These are phyloP conservation scores for Plemyria rubiginata DNA, from an alignment of 2,888 invertebrate species.

Conservation along the genomic window DNA sequence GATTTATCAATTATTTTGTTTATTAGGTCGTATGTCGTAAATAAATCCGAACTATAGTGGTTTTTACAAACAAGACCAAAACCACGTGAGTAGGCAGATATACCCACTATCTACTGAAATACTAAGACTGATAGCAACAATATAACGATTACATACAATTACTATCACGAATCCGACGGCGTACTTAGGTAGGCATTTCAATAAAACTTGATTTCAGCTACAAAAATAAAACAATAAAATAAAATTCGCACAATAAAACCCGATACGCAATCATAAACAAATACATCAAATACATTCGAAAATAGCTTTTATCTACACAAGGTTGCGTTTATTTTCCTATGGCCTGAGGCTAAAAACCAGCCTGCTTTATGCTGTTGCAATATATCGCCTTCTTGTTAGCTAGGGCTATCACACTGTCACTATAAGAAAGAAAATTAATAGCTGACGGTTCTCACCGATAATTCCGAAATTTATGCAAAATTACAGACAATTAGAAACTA, in stretches of 20 bases:
- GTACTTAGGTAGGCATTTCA: neutral
- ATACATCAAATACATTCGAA: constrained; percentile 7
- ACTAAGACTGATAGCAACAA: too few species aligned
- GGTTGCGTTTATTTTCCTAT: constrained; percentile 19
- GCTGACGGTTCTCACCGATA: neutral
- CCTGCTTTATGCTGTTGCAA: constrained; percentile 20
- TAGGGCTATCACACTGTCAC: constrained; percentile 29
- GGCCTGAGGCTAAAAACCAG: constrained; percentile 17
- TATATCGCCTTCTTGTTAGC: constrained; percentile 8
- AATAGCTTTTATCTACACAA: constrained; percentile 7
- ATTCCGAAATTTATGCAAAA: too few species aligned
- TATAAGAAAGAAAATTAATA: neutral
- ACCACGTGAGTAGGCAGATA: too few species aligned
- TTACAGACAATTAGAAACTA: too few species aligned
- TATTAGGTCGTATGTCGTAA: too few species aligned
- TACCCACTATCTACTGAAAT: too few species aligned
- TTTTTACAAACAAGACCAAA: too few species aligned
- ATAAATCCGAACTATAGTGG: too few species aligned
- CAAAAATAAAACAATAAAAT: constrained; percentile 12
- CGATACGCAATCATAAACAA: too few species aligned
- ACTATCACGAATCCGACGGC: neutral
- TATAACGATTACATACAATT: neutral
- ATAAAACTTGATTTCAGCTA: constrained; percentile 11
- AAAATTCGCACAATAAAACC: constrained; percentile 15
- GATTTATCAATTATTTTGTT: too few species aligned